phyloP scores from a whole-genome alignment of 2,888 invertebrate genomes.

The Drosophila glabriapex region DNA sequence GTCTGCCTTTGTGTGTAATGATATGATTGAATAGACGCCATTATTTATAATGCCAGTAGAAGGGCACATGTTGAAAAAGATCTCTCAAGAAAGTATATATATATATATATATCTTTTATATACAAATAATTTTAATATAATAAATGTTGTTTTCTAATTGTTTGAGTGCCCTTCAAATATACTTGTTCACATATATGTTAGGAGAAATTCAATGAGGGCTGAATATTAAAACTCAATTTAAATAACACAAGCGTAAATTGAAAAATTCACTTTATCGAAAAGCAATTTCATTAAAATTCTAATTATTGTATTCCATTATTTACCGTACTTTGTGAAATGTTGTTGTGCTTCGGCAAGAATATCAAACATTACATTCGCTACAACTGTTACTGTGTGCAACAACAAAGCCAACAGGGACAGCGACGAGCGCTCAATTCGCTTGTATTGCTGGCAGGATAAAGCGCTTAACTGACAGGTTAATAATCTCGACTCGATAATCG shows the following conservation, averaged over 20 bases:
- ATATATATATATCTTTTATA: neutral
- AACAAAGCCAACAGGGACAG: constrained; percentile 37
- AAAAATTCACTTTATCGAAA: neutral
- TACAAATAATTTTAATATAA: neutral
- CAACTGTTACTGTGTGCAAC: constrained; percentile 29
- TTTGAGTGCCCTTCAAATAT: neutral
- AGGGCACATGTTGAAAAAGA: neutral
- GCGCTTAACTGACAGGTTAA: constrained; percentile 81
- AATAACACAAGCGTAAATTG: neutral
- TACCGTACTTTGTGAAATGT: neutral
- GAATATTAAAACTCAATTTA: neutral
- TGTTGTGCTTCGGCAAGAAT: constrained; percentile 12
- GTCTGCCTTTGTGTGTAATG: constrained; percentile 28
- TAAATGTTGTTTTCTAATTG: neutral
- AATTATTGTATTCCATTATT: constrained; percentile 4
- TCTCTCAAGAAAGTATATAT: neutral
- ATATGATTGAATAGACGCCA: constrained; percentile 56
- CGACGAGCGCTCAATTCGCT: constrained; percentile 41
- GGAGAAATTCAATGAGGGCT: neutral
- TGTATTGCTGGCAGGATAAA: constrained; percentile 65
- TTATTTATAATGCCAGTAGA: constrained; percentile 34
- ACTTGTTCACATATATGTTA: neutral
- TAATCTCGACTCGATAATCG: constrained; percentile 81
- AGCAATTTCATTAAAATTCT: neutral
- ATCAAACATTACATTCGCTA: constrained; percentile 30